Conservation (phyloP, 92 coral and sea anemone species). For the Siderastrea siderea region DNA sequence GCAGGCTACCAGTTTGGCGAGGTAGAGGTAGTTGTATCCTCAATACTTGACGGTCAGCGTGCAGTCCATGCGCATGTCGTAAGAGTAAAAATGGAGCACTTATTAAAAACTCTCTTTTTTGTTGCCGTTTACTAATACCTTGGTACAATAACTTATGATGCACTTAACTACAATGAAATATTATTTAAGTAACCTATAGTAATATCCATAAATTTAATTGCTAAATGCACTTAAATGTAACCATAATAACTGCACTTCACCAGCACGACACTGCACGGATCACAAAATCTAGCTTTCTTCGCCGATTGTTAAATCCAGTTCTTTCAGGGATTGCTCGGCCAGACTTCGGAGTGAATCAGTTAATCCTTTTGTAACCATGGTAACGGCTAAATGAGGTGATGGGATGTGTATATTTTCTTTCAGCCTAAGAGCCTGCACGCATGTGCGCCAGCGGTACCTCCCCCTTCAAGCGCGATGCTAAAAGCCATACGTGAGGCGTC, state of each 20-base stretch:
- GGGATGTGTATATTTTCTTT: constrained; percentile 54
- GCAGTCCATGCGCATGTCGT: too few species aligned
- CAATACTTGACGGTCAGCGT: too few species aligned
- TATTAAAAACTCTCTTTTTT: neutral
- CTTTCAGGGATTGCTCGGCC: constrained; percentile 62
- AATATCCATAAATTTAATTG: neutral
- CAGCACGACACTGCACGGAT: constrained; percentile 33
- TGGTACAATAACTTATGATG: neutral
- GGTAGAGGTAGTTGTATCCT: too few species aligned
- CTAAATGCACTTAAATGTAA: neutral
- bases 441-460: constrained; percentile 67
- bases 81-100: too few species aligned
- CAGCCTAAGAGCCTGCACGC: constrained; percentile 90
- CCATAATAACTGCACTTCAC: constrained; percentile 14
- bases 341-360: constrained; percentile 42
- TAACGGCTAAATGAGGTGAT: constrained; percentile 32
- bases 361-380: constrained; percentile 7
- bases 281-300: neutral
- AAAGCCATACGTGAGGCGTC: constrained; percentile 75
- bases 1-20: too few species aligned
- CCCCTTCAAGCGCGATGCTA: constrained; percentile 81
- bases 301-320: neutral
- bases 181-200: neutral
- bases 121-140: neutral
- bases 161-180: neutral